Base-by-base conservation (phyloP, 2,888 invertebrate species). In the Torymus aiolomorphi region DNA sequence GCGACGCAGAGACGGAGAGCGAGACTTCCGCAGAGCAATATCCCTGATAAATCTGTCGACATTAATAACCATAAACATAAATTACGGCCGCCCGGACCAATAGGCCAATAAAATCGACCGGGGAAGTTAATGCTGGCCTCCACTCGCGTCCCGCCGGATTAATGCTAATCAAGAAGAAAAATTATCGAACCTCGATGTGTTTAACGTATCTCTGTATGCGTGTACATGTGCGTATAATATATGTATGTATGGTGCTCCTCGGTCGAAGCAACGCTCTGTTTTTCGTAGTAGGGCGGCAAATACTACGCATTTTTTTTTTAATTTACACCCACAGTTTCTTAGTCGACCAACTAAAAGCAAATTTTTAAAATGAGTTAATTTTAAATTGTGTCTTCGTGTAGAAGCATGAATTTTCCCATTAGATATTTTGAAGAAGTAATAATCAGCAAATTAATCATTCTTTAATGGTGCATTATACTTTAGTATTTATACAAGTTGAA, bases 1-100 rank as follows among this genome's bases (percentile, higher is more conserved):
- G 56, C 42, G 42, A 42, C 42, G 31, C 13, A 83, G 63, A 20
- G 12, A 42, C 24, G 61, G 82, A 83, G 83, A 84, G 69, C 65
- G 83, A 86, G 85, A 87, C 86, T 86, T 85, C 85, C 86, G 86
- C 85, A 81, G 70, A 71, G 80, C 80, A 83, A 85, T 86, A 86
- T 87, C 85, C 85, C 85, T 86, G 87, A 89, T 89, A 89, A 89
- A 89, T 89, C 88, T 88, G 87, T 87, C 88, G 86, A 75, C 87
- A 85, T 88, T 88, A 88, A 89, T 87, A 88, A 88, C 87, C 88
- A 86, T 89, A 89, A 88, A 88, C 84, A 87, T 88, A 86, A 89
- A 86, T 88, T 88, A 89, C 85, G 84, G 81, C 81, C 67, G 42
- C 67, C 74, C 80, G 83, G 83, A 82, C 84, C 85, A 83, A 86